phyloP scores from a whole-genome alignment of 35 echinoderm and acorn worm genomes.

The Diadema setosum region DNA sequence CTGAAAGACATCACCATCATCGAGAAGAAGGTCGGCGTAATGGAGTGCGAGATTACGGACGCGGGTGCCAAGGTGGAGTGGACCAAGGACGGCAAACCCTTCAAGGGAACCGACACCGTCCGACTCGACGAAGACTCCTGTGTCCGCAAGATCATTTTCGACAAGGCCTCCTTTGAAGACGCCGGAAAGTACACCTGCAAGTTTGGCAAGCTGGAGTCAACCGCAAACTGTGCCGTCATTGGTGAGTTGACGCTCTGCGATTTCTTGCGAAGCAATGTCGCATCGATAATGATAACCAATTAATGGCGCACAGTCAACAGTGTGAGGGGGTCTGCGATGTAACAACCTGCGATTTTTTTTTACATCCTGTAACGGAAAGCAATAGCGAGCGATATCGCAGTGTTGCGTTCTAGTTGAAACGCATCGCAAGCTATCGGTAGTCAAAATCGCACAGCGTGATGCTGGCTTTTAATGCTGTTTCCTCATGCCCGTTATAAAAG shows the following conservation, averaged over 20 bases:
- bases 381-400: too few relatives aligned
- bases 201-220: slow-evolving; percentile 65
- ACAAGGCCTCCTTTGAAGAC: slow-evolving; percentile 50
- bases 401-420: too few relatives aligned
- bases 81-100: slow-evolving; percentile 56
- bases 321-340: too few relatives aligned
- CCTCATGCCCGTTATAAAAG: too few relatives aligned
- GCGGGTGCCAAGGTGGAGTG: slow-evolving; percentile 47
- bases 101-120: slow-evolving; percentile 43
- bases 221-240: slow-evolving; percentile 59
- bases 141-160: slow-evolving; percentile 39
- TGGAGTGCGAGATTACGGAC: slow-evolving; percentile 85
- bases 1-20: slow-evolving; percentile 52
- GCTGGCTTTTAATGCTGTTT: too few relatives aligned
- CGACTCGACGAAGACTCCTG: slow-evolving; percentile 12
- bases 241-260: slow-evolving; percentile 11
- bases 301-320: too few relatives aligned
- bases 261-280: neutral
- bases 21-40: slow-evolving; percentile 18
- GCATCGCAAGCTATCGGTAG: too few relatives aligned
- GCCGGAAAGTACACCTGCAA: slow-evolving; percentile 69
- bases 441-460: too few relatives aligned
- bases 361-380: too few relatives aligned
- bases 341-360: too few relatives aligned
- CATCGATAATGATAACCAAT: too few relatives aligned